phyloP scores from a whole-genome alignment of 2,888 invertebrate genomes.

The Thecocarcelia acutangulata region DNA sequence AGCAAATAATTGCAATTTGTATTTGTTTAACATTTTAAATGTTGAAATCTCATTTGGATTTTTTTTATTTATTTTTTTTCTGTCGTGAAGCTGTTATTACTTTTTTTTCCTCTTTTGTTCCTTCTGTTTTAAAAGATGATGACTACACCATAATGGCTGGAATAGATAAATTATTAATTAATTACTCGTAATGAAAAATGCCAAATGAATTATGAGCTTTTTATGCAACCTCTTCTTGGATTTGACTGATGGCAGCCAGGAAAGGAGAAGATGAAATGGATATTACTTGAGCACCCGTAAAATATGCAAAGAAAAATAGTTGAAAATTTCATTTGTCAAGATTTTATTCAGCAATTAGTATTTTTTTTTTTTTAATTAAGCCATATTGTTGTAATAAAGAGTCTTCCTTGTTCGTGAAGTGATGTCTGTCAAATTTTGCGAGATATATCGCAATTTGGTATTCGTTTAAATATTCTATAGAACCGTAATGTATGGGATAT shows the following conservation, averaged over 20 bases:
- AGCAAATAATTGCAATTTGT: constrained; percentile 55
- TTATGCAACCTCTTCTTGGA: constrained; percentile 22
- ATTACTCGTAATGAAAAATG: constrained; percentile 65
- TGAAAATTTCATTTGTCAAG: background rate
- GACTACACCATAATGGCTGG: constrained; percentile 39
- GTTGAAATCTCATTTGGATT: constrained; percentile 44
- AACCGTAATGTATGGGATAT: too few species aligned
- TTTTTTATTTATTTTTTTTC: background rate
- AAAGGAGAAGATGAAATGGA: constrained; percentile 1
- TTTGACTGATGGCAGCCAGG: background rate
- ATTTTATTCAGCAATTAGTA: too few species aligned
- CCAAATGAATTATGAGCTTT: constrained; percentile 63
- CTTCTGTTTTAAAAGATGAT: constrained; percentile 37
- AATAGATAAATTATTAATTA: constrained; percentile 68
- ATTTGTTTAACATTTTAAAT: constrained; percentile 61
- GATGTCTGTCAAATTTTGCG: too few species aligned
- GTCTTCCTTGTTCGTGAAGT: too few species aligned
- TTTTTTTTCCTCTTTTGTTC: constrained; percentile 34
- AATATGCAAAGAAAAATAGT: constrained; percentile 56
- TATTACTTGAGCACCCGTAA: constrained; percentile 54
- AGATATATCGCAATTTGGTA: too few species aligned
- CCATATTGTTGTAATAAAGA: too few species aligned
- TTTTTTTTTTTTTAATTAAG: too few species aligned
- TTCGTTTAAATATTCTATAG: too few species aligned
- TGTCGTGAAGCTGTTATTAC: constrained; percentile 16